phyloP scores from a whole-genome alignment of 2,113 vertebrate species.

The Notiomystis cincta region DNA sequence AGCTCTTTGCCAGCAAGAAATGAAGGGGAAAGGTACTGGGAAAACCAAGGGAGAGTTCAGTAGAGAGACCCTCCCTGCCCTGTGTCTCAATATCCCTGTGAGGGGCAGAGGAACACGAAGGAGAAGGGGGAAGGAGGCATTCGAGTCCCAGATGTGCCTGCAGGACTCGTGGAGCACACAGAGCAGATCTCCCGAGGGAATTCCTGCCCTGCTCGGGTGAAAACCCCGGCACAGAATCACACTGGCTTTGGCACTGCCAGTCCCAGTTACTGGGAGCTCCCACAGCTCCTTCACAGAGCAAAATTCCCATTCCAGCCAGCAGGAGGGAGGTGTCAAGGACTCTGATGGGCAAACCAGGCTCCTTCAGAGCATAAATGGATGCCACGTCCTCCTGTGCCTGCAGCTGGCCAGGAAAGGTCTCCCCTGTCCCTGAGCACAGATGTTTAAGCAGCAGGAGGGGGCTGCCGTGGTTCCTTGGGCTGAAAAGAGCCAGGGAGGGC shows the following conservation, averaged over 20 bases:
- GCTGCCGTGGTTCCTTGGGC: neutral
- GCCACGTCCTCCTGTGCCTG: fast-evolving
- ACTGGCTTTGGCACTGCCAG: fast-evolving
- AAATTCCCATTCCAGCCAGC: neutral
- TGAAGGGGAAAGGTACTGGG: neutral
- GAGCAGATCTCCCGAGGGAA: neutral
- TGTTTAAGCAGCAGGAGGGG: neutral
- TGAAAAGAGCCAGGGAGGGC: neutral
- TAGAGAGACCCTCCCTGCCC: neutral
- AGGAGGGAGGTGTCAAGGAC: neutral
- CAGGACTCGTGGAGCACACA: fast-evolving
- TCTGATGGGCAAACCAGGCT: neutral
- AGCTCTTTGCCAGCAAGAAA: conserved; percentile 30
- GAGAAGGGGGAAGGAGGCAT: neutral
- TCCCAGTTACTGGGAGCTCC: neutral
- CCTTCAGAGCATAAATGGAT: neutral
- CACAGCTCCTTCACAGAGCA: neutral
- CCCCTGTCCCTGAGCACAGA: neutral
- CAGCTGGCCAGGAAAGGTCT: neutral
- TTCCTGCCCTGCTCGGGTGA: neutral
- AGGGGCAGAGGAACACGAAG: neutral
- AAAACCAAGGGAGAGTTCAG: neutral
- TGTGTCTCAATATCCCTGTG: fast-evolving
- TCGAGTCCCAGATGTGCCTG: fast-evolving
- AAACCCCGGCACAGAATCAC: neutral